A percentile compares a stretch with the other conserved stretches of the same genome.
These are phyloP conservation scores for Ambastaia sidthimunki DNA, from an alignment of 2,797 vertebrate species.

Conservation along the genomic window DNA sequence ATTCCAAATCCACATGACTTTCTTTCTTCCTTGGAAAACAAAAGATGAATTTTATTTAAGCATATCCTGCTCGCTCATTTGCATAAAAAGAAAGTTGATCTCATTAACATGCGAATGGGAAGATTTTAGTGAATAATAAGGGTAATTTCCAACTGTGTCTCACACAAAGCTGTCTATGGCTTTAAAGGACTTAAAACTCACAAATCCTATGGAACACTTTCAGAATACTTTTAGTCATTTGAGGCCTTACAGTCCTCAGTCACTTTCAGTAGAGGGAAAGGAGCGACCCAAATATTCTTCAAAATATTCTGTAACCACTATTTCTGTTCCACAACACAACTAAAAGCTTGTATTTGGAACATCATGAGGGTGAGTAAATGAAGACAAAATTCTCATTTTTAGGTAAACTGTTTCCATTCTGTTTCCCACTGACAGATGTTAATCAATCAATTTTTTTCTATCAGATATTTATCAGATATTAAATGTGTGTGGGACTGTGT, in stretches of 20 bases:
- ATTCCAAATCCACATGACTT: background rate
- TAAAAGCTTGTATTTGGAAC: background rate
- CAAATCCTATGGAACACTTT: too few species aligned
- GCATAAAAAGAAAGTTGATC: too few species aligned
- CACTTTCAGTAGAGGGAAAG: too few species aligned
- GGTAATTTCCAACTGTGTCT: too few species aligned
- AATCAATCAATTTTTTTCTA: background rate
- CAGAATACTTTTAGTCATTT: too few species aligned
- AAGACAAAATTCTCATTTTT: background rate
- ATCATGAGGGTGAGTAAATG: background rate
- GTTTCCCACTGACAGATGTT: background rate
- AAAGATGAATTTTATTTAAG: too few species aligned
- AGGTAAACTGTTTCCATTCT: background rate
- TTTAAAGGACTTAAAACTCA: too few species aligned
- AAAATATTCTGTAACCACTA: background rate
- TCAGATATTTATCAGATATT: background rate
- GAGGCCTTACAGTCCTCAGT: too few species aligned
- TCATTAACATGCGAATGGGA: too few species aligned
- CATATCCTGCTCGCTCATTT: too few species aligned
- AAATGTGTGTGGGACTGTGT: background rate
- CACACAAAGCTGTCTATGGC: too few species aligned
- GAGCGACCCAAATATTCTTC: background rate
- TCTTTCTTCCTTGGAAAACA: background rate
- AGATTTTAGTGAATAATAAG: too few species aligned
- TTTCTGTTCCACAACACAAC: background rate